These are phyloP conservation scores for Odobenus rosmarus DNA, from an alignment of 2,113 vertebrate genomes.

Conservation along the genomic window DNA sequence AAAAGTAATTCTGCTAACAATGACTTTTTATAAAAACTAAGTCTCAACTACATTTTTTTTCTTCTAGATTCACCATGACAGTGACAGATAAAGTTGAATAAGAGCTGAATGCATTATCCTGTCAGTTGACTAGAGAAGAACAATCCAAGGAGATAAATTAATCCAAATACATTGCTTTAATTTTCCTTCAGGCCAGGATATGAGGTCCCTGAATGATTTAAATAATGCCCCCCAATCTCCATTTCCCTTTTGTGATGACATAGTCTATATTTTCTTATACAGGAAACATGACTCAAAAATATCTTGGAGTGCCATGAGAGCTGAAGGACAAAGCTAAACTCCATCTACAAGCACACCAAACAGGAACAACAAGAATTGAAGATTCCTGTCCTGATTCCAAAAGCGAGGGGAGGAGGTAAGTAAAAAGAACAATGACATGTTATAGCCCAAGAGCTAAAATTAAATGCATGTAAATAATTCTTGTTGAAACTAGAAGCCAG, in stretches of 20 bases:
- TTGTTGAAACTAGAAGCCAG: slow-evolving; percentile 77
- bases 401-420: slow-evolving; percentile 40
- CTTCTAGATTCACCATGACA: background rate
- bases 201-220: background rate
- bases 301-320: slow-evolving; percentile 46
- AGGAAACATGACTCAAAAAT: slow-evolving; percentile 54
- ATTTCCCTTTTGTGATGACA: slow-evolving; percentile 40
- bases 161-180: slow-evolving; percentile 23
- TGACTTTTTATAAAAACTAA: slow-evolving; percentile 18
- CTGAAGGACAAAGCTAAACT: slow-evolving; percentile 59
- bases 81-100: background rate
- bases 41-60: background rate
- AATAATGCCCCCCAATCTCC: background rate
- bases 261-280: slow-evolving; percentile 49
- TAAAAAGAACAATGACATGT: slow-evolving; percentile 69
- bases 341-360: slow-evolving; percentile 51
- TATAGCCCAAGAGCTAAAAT: slow-evolving; percentile 68
- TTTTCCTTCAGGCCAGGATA: slow-evolving; percentile 29
- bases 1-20: background rate
- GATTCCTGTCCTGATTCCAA: slow-evolving; percentile 64
- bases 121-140: background rate
- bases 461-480: slow-evolving; percentile 74
- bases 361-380: slow-evolving; percentile 64
- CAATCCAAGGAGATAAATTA: slow-evolving; percentile 15
- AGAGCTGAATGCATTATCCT: background rate